Percentiles rank a stretch among this genome's conserved stretches.
Conservation (phyloP, 2,888 invertebrate species). For the Koerneria pararmatus region DNA sequence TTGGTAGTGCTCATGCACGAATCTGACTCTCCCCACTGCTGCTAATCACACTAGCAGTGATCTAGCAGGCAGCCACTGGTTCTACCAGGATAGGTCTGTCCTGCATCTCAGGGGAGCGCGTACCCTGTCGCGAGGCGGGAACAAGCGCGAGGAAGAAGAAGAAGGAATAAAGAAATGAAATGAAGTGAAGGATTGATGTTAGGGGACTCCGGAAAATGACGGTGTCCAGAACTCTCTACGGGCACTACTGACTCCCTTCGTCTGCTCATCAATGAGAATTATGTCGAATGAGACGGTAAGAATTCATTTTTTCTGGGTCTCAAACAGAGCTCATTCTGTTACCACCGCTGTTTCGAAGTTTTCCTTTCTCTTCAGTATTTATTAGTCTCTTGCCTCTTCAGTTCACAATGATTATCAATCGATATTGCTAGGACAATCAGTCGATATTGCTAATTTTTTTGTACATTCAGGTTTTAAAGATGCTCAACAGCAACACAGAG, state of each 20-base stretch:
- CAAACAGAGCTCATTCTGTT: slow-evolving; percentile 5
- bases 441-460: background rate
- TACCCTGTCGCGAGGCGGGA: too few species aligned
- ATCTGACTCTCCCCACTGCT: too few species aligned
- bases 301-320: background rate
- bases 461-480: slow-evolving; percentile 73
- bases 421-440: background rate
- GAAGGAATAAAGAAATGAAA: too few species aligned
- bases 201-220: slow-evolving; percentile 67
- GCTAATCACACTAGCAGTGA: too few species aligned
- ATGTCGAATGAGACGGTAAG: slow-evolving; percentile 58
- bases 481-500: slow-evolving; percentile 88
- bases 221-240: slow-evolving; percentile 62
- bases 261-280: slow-evolving; percentile 74
- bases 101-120: too few species aligned
- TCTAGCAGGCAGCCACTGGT: too few species aligned
- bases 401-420: background rate
- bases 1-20: too few species aligned
- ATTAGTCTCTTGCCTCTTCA: background rate
- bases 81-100: too few species aligned
- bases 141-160: too few species aligned
- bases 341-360: background rate
- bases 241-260: slow-evolving; percentile 79
- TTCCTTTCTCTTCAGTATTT: background rate
- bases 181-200: slow-evolving; percentile 40